Percentiles rank a stretch among this genome's conserved stretches.
These are phyloP conservation scores for Lacerta viridis DNA, from an alignment of 2,797 vertebrate species.

Conservation along the genomic window DNA sequence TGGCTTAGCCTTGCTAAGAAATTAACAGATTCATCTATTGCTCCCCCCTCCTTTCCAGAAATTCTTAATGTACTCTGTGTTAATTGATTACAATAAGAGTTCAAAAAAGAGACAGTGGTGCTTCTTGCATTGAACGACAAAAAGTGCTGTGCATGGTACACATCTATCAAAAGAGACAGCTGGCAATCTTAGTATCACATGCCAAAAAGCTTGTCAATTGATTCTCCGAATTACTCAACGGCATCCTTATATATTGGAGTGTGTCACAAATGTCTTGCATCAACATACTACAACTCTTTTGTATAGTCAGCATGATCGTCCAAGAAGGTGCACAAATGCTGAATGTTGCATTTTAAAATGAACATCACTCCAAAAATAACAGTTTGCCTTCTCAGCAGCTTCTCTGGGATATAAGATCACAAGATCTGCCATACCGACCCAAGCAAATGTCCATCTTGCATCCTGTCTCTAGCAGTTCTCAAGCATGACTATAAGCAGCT, in stretches of 20 bases:
- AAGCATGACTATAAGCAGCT: too few relatives aligned
- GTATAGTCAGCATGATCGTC: not conserved
- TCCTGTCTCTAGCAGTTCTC: too few relatives aligned
- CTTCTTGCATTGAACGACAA: constrained; percentile 1
- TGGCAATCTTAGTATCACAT: not conserved
- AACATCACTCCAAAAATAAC: not conserved
- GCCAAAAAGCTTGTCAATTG: not conserved
- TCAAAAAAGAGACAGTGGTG: not conserved
- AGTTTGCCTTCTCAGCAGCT: not conserved
- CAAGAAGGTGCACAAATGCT: not conserved
- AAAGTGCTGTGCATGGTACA: not conserved
- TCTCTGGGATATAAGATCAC: not conserved
- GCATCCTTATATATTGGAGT: not conserved
- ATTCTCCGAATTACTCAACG: not conserved
- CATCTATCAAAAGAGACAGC: not conserved
- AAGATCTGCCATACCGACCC: too few relatives aligned
- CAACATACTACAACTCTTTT: not conserved
- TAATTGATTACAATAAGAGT: not conserved
- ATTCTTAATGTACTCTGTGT: not conserved
- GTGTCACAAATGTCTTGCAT: not conserved
- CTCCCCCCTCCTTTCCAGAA: not conserved
- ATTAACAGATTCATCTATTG: not conserved
- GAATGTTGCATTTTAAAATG: not conserved
- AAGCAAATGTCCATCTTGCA: too few relatives aligned
- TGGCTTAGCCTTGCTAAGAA: not conserved